Conservation (phyloP, 1,140 invertebrate genomes). For the Rhopalosiphum maidis region DNA sequence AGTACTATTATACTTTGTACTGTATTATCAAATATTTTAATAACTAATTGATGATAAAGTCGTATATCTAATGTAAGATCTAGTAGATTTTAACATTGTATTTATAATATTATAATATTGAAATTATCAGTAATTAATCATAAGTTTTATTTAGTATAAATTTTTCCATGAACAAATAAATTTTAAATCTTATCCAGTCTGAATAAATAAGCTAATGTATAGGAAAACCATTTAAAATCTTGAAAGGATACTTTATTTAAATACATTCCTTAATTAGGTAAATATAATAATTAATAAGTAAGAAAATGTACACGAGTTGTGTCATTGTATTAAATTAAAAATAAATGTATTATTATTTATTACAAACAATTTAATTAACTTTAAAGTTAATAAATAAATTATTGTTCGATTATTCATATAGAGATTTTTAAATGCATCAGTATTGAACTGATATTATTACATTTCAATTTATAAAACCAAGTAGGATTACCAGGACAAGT, state of each 20-base stretch:
- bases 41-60: neutral
- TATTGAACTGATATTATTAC: neutral
- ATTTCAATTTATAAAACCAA: neutral
- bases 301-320: neutral
- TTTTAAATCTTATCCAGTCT: neutral
- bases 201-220: neutral
- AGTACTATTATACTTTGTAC: neutral
- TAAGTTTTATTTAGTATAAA: neutral
- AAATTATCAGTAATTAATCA: neutral
- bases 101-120: neutral
- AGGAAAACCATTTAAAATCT: neutral
- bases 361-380: no score
- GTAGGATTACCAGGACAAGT: neutral
- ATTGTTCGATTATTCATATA: neutral
- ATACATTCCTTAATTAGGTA: neutral
- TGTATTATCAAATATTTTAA: neutral
- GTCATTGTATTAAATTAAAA: neutral
- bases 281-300: neutral
- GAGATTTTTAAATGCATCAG: neutral
- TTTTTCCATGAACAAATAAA: neutral
- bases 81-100: neutral
- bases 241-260: neutral
- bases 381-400: no score
- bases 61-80: neutral
- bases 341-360: neutral